Conservation (phyloP, 2,888 invertebrate species). For the Zootermopsis nevadensis region DNA sequence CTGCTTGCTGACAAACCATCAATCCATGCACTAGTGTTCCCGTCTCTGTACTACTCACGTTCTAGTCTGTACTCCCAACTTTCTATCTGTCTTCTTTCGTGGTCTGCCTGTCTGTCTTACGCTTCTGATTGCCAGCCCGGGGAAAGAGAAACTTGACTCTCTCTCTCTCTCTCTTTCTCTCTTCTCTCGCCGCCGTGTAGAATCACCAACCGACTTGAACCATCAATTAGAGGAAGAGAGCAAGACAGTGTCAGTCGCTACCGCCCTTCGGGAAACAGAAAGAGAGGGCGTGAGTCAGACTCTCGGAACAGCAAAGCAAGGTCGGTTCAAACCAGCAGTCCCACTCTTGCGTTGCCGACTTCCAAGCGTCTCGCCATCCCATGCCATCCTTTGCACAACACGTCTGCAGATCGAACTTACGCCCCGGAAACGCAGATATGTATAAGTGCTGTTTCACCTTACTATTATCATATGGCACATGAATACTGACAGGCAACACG, state of each 20-base stretch:
- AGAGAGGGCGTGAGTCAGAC: neutral
- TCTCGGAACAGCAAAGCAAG: too few species aligned
- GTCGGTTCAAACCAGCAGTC: neutral
- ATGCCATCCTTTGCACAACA: neutral
- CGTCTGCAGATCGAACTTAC: neutral
- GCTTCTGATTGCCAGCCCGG: neutral
- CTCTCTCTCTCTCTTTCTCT: conserved; percentile 4
- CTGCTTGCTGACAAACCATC: neutral
- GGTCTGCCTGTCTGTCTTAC: neutral
- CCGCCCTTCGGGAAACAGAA: neutral
- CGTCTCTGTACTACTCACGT: neutral
- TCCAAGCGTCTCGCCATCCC: neutral
- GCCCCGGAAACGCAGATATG: neutral
- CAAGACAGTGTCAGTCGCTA: neutral
- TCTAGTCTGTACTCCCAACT: neutral
- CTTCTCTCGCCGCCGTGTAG: neutral
- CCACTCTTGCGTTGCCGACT: neutral
- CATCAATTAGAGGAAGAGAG: conserved; percentile 19
- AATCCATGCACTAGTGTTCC: conserved; percentile 12
- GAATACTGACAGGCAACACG: too few species aligned
- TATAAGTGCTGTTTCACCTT: too few species aligned
- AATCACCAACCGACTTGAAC: conserved; percentile 5
- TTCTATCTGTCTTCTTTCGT: neutral
- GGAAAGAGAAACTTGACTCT: neutral
- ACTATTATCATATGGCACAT: too few species aligned